Evolutionary conservation across 2,888 invertebrate genomes (phyloP).

Genomic region (Leptinotarsa tumamoca): DNA sequence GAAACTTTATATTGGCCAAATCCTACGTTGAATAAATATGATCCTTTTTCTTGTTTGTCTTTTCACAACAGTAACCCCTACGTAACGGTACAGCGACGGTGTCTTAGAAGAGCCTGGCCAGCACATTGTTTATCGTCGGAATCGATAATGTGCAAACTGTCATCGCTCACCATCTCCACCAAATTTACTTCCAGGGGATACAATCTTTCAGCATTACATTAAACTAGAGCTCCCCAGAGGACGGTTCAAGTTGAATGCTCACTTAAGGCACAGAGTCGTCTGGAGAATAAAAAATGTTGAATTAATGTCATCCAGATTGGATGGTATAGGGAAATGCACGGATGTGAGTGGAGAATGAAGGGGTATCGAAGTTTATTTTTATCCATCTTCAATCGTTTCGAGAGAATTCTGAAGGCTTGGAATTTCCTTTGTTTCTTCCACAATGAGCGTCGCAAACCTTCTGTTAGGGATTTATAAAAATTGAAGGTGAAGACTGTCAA

Average conservation of each 20-base stretch:
- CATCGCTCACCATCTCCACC: conserved; percentile 29
- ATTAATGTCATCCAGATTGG: conserved; percentile 28
- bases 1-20: too few relatives aligned
- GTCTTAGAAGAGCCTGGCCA: conserved; percentile 9
- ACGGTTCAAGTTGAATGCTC: conserved; percentile 26
- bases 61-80: neutral
- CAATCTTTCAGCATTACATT: conserved; percentile 32
- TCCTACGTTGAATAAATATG: neutral
- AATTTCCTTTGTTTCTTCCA: too few relatives aligned
- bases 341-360: neutral
- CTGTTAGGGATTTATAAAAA: too few relatives aligned
- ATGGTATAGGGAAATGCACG: conserved; percentile 5
- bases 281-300: conserved; percentile 21
- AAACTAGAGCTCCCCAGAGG: conserved; percentile 28
- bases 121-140: conserved; percentile 37
- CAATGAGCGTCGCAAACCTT: too few relatives aligned
- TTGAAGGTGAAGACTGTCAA: too few relatives aligned
- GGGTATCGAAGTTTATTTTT: neutral
- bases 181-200: conserved; percentile 35
- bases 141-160: conserved; percentile 41
- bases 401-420: neutral
- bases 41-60: neutral
- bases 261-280: conserved; percentile 16
- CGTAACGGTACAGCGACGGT: neutral
- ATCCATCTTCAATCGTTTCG: neutral